These are phyloP conservation scores for Maconellicoccus hirsutus DNA, from an alignment of 1,140 invertebrate species.

Conservation along the genomic window DNA sequence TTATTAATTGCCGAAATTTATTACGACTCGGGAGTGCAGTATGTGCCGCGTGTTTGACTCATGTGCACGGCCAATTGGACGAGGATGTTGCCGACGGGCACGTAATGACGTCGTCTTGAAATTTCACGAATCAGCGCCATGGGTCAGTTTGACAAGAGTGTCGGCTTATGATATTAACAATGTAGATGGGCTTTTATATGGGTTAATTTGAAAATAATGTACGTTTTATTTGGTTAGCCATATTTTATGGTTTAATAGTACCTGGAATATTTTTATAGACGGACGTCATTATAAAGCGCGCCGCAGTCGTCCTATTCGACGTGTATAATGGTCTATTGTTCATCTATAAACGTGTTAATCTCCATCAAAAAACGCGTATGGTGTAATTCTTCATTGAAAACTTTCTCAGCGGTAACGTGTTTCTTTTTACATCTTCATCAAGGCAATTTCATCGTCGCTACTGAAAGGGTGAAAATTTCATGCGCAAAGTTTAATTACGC, in stretches of 20 bases:
- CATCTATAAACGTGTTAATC: constrained; percentile 13
- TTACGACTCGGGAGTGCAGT: neutral
- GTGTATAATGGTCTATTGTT: constrained; percentile 11
- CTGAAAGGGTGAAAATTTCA: neutral
- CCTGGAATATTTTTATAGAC: neutral
- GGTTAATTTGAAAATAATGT: constrained; percentile 20
- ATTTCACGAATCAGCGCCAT: neutral
- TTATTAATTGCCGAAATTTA: neutral
- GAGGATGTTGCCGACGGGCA: neutral
- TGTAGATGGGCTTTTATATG: neutral
- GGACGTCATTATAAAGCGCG: constrained; percentile 13
- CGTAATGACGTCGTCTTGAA: neutral
- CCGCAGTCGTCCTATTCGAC: neutral
- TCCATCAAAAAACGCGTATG: neutral
- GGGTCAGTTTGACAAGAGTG: too few relatives aligned
- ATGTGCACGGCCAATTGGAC: neutral
- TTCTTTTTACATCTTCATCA: constrained; percentile 4
- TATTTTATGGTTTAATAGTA: neutral
- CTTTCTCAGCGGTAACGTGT: constrained; percentile 4
- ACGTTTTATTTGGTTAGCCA: constrained; percentile 11
- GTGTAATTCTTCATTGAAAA: constrained; percentile 16
- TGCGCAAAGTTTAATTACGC: neutral
- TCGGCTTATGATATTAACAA: neutral
- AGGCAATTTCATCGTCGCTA: neutral
- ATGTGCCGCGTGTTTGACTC: neutral